phyloP scores from a whole-genome alignment of 2,113 vertebrate genomes.

The Rafetus swinhoei region DNA sequence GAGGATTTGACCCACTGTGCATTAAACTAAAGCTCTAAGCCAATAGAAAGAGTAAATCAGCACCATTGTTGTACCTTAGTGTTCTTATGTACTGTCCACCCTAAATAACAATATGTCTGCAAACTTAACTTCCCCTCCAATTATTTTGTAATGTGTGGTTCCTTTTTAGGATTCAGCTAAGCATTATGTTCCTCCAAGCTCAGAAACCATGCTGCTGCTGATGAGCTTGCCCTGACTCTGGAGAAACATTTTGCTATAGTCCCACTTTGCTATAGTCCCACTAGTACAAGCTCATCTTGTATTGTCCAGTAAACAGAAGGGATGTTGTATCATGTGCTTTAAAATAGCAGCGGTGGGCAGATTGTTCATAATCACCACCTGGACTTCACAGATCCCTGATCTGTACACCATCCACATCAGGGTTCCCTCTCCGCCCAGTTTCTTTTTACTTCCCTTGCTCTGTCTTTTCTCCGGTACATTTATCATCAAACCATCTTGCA shows the following conservation, averaged over 20 bases:
- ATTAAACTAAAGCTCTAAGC: neutral
- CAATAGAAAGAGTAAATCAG: neutral
- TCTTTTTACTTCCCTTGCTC: neutral
- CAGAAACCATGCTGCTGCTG: neutral
- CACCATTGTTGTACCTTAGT: neutral
- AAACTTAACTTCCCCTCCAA: neutral
- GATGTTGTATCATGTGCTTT: neutral
- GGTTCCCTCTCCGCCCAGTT: neutral
- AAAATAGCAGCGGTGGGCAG: neutral
- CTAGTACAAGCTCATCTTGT: neutral
- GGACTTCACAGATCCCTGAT: neutral
- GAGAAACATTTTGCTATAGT: neutral
- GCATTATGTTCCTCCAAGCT: too few relatives aligned
- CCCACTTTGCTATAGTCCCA: neutral
- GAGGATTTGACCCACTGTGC: neutral
- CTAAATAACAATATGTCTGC: neutral
- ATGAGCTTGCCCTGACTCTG: neutral
- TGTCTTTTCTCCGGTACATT: conserved; percentile 14
- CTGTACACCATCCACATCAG: neutral
- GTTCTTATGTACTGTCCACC: neutral
- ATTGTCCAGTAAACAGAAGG: neutral
- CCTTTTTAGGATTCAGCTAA: too few relatives aligned
- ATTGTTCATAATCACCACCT: neutral
- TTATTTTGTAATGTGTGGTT: too few relatives aligned
- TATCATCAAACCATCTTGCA: conserved; percentile 45